A percentile compares a stretch with the other conserved stretches of the same genome.
Conservation (phyloP, 2,888 invertebrate genomes). For the Drosophila acutilabella region DNA sequence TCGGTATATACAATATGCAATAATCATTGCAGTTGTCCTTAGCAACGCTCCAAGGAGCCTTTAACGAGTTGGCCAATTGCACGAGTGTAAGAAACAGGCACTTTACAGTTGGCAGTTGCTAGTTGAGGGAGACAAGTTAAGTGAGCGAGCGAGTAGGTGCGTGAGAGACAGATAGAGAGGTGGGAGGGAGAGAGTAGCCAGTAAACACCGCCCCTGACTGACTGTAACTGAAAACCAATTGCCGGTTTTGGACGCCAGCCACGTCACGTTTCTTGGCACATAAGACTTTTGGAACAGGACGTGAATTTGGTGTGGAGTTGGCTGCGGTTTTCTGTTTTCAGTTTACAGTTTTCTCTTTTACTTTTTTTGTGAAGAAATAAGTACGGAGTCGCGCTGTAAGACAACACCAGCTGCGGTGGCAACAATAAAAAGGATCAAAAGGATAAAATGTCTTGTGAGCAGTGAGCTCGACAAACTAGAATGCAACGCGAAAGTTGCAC, state of each 20-base stretch:
- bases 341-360: background rate
- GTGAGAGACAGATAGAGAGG: background rate
- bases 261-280: slow-evolving; percentile 57
- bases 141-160: slow-evolving; percentile 12
- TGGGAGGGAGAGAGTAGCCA: background rate
- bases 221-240: slow-evolving; percentile 68
- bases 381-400: slow-evolving; percentile 44
- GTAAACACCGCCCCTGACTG: slow-evolving; percentile 13
- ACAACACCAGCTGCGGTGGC: slow-evolving; percentile 71
- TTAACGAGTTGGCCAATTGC: slow-evolving; percentile 24
- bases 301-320: slow-evolving; percentile 11
- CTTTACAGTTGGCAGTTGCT: slow-evolving; percentile 2
- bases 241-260: slow-evolving; percentile 62
- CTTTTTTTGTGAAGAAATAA: background rate
- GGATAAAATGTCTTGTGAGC: slow-evolving; percentile 65
- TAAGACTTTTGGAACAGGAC: slow-evolving; percentile 4
- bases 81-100: slow-evolving; percentile 9
- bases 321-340: slow-evolving; percentile 40
- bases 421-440: slow-evolving; percentile 70
- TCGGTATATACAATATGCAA: background rate
- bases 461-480: slow-evolving; percentile 27
- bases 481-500: slow-evolving; percentile 52
- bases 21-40: slow-evolving; percentile 19
- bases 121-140: slow-evolving; percentile 35
- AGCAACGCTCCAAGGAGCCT: slow-evolving; percentile 38